phyloP scores from a whole-genome alignment of 2,113 vertebrate genomes.

The Platichthys stellatus region DNA sequence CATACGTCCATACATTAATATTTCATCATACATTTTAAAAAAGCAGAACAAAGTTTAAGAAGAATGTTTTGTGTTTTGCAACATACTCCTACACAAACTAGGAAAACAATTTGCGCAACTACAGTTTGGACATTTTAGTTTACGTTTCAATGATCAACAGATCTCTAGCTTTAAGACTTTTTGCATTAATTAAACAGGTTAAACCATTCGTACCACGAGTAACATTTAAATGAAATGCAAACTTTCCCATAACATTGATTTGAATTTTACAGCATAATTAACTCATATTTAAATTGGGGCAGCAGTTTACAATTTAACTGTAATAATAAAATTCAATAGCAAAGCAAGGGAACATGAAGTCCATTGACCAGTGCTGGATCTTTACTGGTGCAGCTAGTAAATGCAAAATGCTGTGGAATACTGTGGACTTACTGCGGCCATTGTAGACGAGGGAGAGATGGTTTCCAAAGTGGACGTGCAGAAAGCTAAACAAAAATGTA shows the following conservation, averaged over 20 bases:
- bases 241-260: not conserved
- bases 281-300: too few species aligned
- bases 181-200: not conserved
- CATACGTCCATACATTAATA: too few species aligned
- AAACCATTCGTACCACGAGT: not conserved
- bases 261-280: not conserved
- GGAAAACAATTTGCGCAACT: not conserved
- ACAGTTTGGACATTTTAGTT: not conserved
- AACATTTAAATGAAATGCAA: not conserved
- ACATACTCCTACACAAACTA: too few species aligned
- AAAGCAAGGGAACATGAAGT: not conserved
- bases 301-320: not conserved
- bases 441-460: slow-evolving; percentile 46
- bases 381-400: slow-evolving; percentile 20
- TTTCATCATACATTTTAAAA: not conserved
- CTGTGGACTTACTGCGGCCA: slow-evolving; percentile 83
- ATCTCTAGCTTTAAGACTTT: not conserved
- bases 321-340: not conserved
- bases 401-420: slow-evolving; percentile 33
- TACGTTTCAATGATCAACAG: not conserved
- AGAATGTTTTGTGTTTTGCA: too few species aligned
- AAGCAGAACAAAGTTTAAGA: too few species aligned
- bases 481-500: slow-evolving; percentile 44
- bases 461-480: slow-evolving; percentile 46
- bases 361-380: not conserved